phyloP scores from a whole-genome alignment of 1,140 invertebrate genomes.

The Drosophila tristis region DNA sequence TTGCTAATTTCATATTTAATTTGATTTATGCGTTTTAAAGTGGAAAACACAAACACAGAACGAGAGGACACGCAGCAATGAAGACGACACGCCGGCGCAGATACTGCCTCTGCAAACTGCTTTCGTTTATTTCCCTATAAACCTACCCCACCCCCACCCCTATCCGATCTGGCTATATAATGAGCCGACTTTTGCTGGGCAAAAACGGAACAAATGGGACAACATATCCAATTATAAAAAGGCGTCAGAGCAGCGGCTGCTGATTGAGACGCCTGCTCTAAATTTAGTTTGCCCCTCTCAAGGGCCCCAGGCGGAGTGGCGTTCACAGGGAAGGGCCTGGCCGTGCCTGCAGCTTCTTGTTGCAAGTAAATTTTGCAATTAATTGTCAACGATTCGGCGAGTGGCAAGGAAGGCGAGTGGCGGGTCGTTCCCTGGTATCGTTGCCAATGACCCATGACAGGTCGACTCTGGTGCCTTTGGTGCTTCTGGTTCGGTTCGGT shows the following conservation, averaged over 20 bases:
- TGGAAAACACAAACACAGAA: constrained; percentile 21
- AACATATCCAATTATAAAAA: constrained; percentile 77
- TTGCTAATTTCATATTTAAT: constrained; percentile 38
- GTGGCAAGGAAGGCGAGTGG: constrained; percentile 1
- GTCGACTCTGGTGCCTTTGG: constrained; percentile 36
- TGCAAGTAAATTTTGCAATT: constrained; percentile 43
- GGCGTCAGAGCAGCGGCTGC: constrained; percentile 63
- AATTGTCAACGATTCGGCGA: constrained; percentile 37
- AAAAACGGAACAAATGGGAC: constrained; percentile 46
- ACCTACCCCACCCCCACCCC: not conserved
- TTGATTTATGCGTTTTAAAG: constrained; percentile 75
- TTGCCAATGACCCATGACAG: constrained; percentile 76
- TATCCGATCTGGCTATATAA: constrained; percentile 28
- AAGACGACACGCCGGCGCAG: constrained; percentile 50
- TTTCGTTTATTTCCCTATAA: too few relatives aligned
- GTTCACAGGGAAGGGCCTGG: not conserved
- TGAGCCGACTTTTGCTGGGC: constrained; percentile 38
- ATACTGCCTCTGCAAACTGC: not conserved
- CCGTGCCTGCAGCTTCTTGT: constrained; percentile 13
- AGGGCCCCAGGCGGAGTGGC: constrained; percentile 18
- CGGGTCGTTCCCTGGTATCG: constrained; percentile 21
- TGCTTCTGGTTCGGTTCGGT: not conserved
- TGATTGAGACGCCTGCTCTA: constrained; percentile 80
- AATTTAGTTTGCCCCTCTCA: constrained; percentile 55
- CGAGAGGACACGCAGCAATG: not conserved